phyloP scores from a whole-genome alignment of 2,888 invertebrate species.

The Panorpa germanica region DNA sequence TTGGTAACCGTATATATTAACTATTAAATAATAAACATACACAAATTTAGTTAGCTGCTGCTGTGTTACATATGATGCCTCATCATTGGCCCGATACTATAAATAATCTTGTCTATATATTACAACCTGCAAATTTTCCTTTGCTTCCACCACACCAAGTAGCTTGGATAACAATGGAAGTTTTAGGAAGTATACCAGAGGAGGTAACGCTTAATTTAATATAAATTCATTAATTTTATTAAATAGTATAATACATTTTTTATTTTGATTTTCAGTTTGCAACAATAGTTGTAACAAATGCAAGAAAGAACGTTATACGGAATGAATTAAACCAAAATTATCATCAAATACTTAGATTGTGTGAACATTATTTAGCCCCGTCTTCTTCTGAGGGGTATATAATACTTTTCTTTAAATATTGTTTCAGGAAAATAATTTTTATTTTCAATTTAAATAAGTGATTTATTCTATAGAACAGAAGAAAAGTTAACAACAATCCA shows the following conservation, averaged over 20 bases:
- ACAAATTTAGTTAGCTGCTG: slow-evolving; percentile 56
- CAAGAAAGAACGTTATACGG: too few species aligned
- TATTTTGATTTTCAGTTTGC: slow-evolving; percentile 2
- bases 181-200: slow-evolving; percentile 71
- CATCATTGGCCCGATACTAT: slow-evolving; percentile 44
- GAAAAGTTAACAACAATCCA: slow-evolving; percentile 29
- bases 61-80: slow-evolving; percentile 46
- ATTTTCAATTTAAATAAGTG: too few species aligned
- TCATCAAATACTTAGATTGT: too few species aligned
- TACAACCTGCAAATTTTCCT: slow-evolving; percentile 34
- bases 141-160: slow-evolving; percentile 37
- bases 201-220: slow-evolving; percentile 38
- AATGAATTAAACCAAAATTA: too few species aligned
- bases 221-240: slow-evolving; percentile 8
- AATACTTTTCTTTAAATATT: too few species aligned
- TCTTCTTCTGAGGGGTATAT: too few species aligned
- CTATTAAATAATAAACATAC: slow-evolving; percentile 7
- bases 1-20: background rate
- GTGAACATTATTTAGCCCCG: too few species aligned
- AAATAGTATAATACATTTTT: slow-evolving; percentile 9
- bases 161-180: slow-evolving; percentile 55
- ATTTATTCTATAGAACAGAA: too few species aligned
- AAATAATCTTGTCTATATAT: slow-evolving; percentile 49
- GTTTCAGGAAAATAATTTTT: too few species aligned
- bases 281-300: slow-evolving; percentile 7